Percentiles rank a stretch among this genome's conserved stretches.
These are phyloP conservation scores for Hestina assimilis DNA, from an alignment of 1,140 invertebrate species.

Conservation along the genomic window DNA sequence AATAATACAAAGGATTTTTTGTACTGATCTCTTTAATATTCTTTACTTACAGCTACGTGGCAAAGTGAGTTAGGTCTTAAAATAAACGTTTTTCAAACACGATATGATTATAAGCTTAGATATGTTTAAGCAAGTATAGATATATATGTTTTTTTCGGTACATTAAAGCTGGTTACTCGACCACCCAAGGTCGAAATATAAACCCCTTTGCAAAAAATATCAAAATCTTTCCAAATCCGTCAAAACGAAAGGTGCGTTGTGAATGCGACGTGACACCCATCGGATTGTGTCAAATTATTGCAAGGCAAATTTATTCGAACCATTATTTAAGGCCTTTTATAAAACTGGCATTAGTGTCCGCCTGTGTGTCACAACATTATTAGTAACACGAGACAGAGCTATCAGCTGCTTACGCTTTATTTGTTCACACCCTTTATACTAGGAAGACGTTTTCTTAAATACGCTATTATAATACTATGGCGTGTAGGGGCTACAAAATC, in stretches of 20 bases:
- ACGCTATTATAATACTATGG: constrained; percentile 65
- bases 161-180: constrained; percentile 51
- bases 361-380: constrained; percentile 44
- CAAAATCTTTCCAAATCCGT: constrained; percentile 31
- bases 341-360: constrained; percentile 28
- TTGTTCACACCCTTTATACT: constrained; percentile 30
- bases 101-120: constrained; percentile 39
- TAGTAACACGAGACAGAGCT: constrained; percentile 25
- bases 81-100: constrained; percentile 49
- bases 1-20: constrained; percentile 56
- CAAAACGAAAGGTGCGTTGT: constrained; percentile 42
- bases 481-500: constrained; percentile 50
- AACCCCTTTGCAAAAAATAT: constrained; percentile 33
- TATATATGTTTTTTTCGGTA: constrained; percentile 47
- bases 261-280: constrained; percentile 42
- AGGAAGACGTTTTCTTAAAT: constrained; percentile 49
- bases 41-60: constrained; percentile 42
- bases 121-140: constrained; percentile 34
- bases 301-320: constrained; percentile 45
- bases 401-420: constrained; percentile 31
- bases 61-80: constrained; percentile 66
- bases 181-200: constrained; percentile 29
- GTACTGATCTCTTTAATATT: constrained; percentile 53
- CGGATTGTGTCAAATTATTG: constrained; percentile 43
- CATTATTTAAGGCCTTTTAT: constrained; percentile 41